A percentile compares a stretch with the other conserved stretches of the same genome.
Conservation (phyloP, 2,113 vertebrate genomes). For the Rhipidura dahli region DNA sequence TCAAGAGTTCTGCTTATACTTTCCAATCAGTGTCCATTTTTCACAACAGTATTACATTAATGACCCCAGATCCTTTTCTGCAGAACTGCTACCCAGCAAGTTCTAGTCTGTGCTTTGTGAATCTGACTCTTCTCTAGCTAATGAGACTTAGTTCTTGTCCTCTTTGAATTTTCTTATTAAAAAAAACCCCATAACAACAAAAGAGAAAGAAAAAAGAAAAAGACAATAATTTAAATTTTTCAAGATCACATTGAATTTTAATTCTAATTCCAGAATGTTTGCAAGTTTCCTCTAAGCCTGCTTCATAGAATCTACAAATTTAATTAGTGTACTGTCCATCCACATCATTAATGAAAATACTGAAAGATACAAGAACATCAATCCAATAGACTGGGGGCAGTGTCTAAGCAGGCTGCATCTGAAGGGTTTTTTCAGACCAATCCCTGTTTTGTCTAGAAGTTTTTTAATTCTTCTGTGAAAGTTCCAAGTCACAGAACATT, state of each 20-base stretch:
- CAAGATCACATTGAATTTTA: not conserved
- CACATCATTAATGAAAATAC: not conserved
- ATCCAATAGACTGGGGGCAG: not conserved
- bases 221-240: not conserved
- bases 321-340: not conserved
- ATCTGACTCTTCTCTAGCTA: not conserved
- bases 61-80: not conserved
- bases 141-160: not conserved
- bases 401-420: not conserved
- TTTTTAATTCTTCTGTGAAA: not conserved
- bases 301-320: not conserved
- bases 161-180: not conserved
- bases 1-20: not conserved
- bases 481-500: not conserved
- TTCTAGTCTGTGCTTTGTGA: not conserved
- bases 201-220: not conserved
- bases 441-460: not conserved
- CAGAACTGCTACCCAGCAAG: not conserved
- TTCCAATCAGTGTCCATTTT: not conserved
- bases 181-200: not conserved
- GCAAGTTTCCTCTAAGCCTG: not conserved
- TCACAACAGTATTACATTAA: not conserved
- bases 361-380: not conserved
- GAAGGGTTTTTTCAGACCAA: not conserved
- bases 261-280: not conserved